Evolutionary conservation across 2,113 vertebrate genomes (phyloP).

Genomic region (Carlito syrichta): DNA sequence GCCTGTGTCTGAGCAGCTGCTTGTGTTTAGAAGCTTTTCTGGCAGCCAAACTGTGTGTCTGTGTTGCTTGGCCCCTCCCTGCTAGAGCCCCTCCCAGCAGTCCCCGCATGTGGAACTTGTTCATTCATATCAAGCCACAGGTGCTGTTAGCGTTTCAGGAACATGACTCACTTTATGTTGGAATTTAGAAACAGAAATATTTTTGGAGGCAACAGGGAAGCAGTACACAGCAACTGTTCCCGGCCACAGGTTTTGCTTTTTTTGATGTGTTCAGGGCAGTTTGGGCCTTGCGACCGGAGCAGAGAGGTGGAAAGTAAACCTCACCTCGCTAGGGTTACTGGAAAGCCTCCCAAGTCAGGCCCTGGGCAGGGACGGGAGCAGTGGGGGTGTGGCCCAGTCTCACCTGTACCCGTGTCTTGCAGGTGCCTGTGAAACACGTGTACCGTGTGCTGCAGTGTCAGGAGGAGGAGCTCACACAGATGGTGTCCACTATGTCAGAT

Average conservation of each 20-base stretch:
- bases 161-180: not conserved
- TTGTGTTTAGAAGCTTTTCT: not conserved
- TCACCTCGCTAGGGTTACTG: accelerated
- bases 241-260: not conserved
- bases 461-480: slow-evolving; percentile 98
- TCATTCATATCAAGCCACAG: not conserved
- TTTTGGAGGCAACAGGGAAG: not conserved
- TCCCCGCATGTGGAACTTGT: not conserved
- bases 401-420: not conserved
- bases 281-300: not conserved
- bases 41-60: too few species aligned
- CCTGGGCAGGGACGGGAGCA: accelerated
- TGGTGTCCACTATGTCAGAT: slow-evolving; percentile 99
- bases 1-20: not conserved
- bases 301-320: not conserved
- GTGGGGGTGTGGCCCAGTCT: not conserved
- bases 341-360: not conserved
- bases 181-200: not conserved
- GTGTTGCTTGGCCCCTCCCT: not conserved
- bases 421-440: slow-evolving; percentile 97
- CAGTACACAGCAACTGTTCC: not conserved
- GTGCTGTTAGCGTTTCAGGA: not conserved
- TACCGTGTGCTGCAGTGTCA: slow-evolving; percentile 98
- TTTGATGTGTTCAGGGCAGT: not conserved
- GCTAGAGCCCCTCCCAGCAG: not conserved